Percentiles rank a stretch among this genome's conserved stretches.
These are phyloP conservation scores for Trichopria drosophilae DNA, from an alignment of 2,888 invertebrate species.

Conservation along the genomic window DNA sequence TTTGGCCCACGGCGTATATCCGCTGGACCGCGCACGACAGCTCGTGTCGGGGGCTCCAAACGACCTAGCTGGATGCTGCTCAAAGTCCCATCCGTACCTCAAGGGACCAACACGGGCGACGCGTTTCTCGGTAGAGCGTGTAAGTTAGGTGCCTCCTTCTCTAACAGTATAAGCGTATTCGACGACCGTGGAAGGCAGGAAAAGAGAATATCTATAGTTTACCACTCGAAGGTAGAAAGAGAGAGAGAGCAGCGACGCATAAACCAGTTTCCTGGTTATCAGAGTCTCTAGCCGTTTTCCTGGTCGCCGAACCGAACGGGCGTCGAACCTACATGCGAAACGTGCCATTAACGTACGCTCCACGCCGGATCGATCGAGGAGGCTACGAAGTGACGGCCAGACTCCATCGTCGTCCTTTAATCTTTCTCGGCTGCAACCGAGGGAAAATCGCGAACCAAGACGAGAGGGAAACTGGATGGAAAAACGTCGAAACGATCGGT, in stretches of 20 bases:
- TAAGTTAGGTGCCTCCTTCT: constrained; percentile 12
- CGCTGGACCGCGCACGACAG: background rate
- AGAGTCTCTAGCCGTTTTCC: constrained; percentile 50
- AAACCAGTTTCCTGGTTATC: constrained; percentile 57
- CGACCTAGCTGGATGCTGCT: background rate
- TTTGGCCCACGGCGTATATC: too few relatives aligned
- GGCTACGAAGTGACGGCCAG: too few relatives aligned
- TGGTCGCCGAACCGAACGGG: constrained; percentile 45
- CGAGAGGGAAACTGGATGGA: too few relatives aligned
- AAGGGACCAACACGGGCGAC: constrained; percentile 3
- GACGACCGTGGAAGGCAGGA: constrained; percentile 6
- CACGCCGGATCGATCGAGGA: too few relatives aligned
- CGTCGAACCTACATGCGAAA: constrained; percentile 45
- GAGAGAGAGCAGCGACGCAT: constrained; percentile 50
- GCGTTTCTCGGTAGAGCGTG: constrained; percentile 11
- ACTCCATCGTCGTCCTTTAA: too few relatives aligned
- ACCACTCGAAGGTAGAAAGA: constrained; percentile 18
- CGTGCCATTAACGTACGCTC: constrained; percentile 53
- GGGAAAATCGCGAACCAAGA: too few relatives aligned
- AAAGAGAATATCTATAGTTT: constrained; percentile 2
- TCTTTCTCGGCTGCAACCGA: too few relatives aligned
- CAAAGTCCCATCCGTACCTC: constrained; percentile 12
- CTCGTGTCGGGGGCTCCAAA: background rate
- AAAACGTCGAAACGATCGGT: too few relatives aligned
- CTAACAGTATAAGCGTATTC: constrained; percentile 18